Percentiles rank a stretch among this genome's conserved stretches.
These are phyloP conservation scores for Blastomussa wellsi DNA, from an alignment of 92 coral and sea anemone species.

Conservation along the genomic window DNA sequence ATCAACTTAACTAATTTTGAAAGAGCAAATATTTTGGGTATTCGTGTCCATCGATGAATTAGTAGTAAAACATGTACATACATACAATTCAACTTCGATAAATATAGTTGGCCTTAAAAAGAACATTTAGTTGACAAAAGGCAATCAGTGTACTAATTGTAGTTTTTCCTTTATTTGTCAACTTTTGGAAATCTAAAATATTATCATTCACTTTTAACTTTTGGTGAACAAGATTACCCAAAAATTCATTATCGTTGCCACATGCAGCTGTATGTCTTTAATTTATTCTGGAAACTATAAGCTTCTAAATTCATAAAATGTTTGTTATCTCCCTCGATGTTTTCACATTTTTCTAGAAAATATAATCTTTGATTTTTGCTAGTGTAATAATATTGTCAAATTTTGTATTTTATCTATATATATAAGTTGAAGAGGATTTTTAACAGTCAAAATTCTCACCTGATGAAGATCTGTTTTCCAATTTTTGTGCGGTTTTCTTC, in stretches of 20 bases:
- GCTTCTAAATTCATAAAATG: background rate
- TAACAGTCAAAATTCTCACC: constrained; percentile 9
- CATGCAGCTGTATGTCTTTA: background rate
- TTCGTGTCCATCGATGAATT: background rate
- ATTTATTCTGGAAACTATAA: background rate
- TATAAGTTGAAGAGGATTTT: too few relatives aligned
- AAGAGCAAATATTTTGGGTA: background rate
- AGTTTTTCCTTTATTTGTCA: background rate
- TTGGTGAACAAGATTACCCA: background rate
- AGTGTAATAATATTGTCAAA: background rate
- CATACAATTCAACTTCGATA: background rate
- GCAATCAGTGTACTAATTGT: background rate
- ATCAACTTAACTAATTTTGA: background rate
- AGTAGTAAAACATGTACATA: background rate
- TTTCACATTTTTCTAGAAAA: background rate
- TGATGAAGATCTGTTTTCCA: constrained; percentile 33
- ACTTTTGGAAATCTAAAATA: background rate
- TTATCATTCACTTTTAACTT: background rate
- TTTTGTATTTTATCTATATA: too few relatives aligned
- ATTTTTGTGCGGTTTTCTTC: constrained; percentile 29
- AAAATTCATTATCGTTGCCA: background rate
- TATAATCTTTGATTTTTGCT: background rate
- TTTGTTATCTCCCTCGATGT: background rate
- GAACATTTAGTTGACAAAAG: background rate
- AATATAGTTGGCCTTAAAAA: background rate